Conservation (phyloP, 2,888 invertebrate species). For the Drepanosiphum platanoidis region DNA sequence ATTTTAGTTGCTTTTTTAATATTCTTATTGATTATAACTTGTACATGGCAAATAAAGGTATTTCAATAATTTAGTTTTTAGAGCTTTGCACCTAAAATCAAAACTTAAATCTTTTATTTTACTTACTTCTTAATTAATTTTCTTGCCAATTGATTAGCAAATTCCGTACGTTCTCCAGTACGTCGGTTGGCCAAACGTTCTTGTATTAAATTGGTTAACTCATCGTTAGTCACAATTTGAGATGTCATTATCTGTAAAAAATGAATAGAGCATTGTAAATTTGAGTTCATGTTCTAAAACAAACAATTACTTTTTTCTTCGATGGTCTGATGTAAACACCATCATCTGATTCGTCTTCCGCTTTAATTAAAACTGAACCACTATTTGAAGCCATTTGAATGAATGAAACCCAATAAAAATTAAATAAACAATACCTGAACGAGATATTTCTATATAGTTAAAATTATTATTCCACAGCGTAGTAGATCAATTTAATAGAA, state of each 20-base stretch:
- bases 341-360: conserved; percentile 38
- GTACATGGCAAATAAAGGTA: too few species aligned
- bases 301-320: conserved; percentile 54
- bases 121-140: conserved; percentile 58
- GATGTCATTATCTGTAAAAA: conserved; percentile 56
- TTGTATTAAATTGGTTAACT: conserved; percentile 57
- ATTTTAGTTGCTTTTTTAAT: too few species aligned
- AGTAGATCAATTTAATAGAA: too few species aligned
- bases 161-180: conserved; percentile 59
- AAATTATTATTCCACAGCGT: not conserved
- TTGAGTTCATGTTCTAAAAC: not conserved
- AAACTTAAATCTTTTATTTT: too few species aligned
- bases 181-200: conserved; percentile 57
- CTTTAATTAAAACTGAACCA: not conserved
- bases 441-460: not conserved
- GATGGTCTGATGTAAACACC: conserved; percentile 53
- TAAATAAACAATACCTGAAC: not conserved
- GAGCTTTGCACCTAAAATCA: too few species aligned
- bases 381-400: conserved; percentile 51
- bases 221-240: conserved; percentile 59
- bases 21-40: too few species aligned
- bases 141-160: conserved; percentile 59
- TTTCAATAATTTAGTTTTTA: too few species aligned
- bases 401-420: not conserved
- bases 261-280: not conserved